Evolutionary conservation across 2,888 invertebrate genomes (phyloP).

Genomic region (Pteria penguin): DNA sequence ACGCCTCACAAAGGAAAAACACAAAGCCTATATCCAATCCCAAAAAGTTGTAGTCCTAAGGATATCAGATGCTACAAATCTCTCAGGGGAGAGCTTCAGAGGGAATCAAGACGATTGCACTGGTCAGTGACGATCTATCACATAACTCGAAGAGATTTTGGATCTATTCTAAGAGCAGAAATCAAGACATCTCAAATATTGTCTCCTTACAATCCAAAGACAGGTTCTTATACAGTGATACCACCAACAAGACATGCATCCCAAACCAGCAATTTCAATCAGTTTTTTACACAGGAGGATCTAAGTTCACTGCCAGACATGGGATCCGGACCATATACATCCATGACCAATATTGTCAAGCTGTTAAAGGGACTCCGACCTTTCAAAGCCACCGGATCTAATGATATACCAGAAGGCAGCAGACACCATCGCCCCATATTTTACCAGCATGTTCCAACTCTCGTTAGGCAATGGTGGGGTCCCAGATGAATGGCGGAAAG

Average conservation of each 20-base stretch:
- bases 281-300: neutral
- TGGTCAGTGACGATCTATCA: no score
- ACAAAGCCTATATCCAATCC: no score
- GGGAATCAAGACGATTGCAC: no score
- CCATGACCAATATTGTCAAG: no score
- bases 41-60: no score
- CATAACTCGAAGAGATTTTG: constrained; percentile 35
- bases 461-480: constrained; percentile 17
- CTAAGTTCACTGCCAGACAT: no score
- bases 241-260: neutral
- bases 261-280: constrained; percentile 3
- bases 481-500: constrained; percentile 7
- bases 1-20: no score
- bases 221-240: constrained; percentile 8
- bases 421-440: no score
- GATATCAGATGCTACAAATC: no score
- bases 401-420: neutral
- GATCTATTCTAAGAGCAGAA: constrained; percentile 29
- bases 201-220: constrained; percentile 17
- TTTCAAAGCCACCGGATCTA: neutral
- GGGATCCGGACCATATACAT: no score
- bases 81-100: no score
- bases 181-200: constrained; percentile 5
- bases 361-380: neutral
- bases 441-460: neutral